Conservation (phyloP, 1,140 invertebrate genomes). For the Philopotamus ludificatus region DNA sequence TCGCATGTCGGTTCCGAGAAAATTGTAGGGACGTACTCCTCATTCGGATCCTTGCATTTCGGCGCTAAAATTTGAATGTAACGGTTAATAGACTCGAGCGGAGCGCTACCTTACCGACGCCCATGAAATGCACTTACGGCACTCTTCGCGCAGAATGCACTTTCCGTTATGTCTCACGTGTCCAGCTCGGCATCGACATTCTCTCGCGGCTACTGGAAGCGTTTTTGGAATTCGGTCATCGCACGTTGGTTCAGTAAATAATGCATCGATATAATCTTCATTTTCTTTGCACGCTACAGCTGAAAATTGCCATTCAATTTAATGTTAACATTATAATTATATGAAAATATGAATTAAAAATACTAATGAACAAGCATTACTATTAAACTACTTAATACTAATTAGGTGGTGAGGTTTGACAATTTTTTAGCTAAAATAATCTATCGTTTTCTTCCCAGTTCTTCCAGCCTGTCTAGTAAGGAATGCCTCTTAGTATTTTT, state of each 20-base stretch:
- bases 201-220: background rate
- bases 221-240: background rate
- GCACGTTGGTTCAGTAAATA: slow-evolving; percentile 6
- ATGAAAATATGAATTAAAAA: too few relatives aligned
- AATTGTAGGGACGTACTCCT: background rate
- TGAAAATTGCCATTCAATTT: background rate
- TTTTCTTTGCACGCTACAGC: background rate
- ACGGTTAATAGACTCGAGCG: background rate
- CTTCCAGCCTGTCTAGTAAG: too few relatives aligned
- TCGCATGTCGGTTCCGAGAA: slow-evolving; percentile 7
- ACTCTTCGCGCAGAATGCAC: background rate
- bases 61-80: background rate
- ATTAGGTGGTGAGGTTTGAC: too few relatives aligned
- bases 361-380: too few relatives aligned
- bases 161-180: slow-evolving; percentile 15
- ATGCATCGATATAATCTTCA: slow-evolving; percentile 3
- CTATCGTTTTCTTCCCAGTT: too few relatives aligned
- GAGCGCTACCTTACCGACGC: background rate
- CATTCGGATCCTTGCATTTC: background rate
- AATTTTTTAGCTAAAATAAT: too few relatives aligned
- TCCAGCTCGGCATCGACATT: slow-evolving; percentile 13
- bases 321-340: too few relatives aligned
- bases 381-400: too few relatives aligned
- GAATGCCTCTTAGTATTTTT: too few relatives aligned
- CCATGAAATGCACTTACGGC: slow-evolving; percentile 6